Percentiles rank a stretch among this genome's conserved stretches.
These are phyloP conservation scores for Athripsodes cinereus DNA, from an alignment of 2,888 invertebrate species.

Conservation along the genomic window DNA sequence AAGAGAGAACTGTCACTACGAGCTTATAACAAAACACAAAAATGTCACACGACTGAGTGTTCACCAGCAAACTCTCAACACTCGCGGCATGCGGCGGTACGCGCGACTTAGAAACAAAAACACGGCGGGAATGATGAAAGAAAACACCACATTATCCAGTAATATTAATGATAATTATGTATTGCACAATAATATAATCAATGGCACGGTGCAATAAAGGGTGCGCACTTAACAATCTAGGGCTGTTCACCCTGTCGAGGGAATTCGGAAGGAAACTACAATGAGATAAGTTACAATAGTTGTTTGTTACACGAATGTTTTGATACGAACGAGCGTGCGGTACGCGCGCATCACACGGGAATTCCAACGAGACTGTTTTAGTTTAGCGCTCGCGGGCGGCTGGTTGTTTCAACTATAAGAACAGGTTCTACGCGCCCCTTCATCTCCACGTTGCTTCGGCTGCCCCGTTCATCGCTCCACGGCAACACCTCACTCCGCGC, in stretches of 20 bases:
- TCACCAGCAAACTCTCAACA: slow-evolving; percentile 7
- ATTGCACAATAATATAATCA: too few species aligned
- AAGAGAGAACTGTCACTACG: slow-evolving; percentile 4
- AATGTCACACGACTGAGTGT: slow-evolving; percentile 19
- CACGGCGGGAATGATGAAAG: neutral
- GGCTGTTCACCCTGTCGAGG: slow-evolving; percentile 12
- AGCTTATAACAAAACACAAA: slow-evolving; percentile 10
- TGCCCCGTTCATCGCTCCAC: slow-evolving; percentile 15
- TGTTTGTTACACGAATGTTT: neutral
- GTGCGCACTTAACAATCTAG: neutral
- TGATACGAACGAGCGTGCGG: slow-evolving; percentile 7
- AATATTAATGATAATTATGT: too few species aligned
- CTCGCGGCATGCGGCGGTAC: slow-evolving; percentile 16
- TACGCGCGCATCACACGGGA: slow-evolving; percentile 22
- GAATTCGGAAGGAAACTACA: too few species aligned
- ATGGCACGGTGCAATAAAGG: neutral
- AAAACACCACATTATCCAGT: too few species aligned
- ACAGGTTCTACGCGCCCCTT: slow-evolving; percentile 27
- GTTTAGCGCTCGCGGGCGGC: slow-evolving; percentile 3
- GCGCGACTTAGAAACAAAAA: slow-evolving; percentile 2
- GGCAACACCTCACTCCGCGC: slow-evolving; percentile 22
- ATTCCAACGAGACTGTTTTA: slow-evolving; percentile 22
- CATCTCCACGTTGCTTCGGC: slow-evolving; percentile 25
- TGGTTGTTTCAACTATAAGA: neutral
- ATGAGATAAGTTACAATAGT: neutral